These are phyloP conservation scores for Clupea harengus DNA, from an alignment of 2,113 vertebrate genomes.

Conservation along the genomic window DNA sequence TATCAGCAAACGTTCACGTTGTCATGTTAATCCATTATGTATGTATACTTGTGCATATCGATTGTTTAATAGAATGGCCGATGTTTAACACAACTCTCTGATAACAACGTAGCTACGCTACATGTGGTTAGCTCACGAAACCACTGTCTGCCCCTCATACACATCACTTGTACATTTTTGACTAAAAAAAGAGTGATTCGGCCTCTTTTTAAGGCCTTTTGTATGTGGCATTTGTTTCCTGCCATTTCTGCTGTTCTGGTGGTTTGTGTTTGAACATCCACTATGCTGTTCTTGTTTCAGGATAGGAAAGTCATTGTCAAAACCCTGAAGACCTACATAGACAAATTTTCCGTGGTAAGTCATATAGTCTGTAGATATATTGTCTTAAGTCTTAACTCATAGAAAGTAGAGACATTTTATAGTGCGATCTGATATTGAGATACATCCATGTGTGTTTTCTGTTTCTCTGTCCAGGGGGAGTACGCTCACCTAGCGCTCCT, in stretches of 20 bases:
- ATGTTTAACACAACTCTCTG: no score
- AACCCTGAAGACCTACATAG: slow-evolving; percentile 93
- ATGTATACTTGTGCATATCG: no score
- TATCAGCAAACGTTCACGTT: no score
- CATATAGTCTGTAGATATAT: slow-evolving; percentile 33
- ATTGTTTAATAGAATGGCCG: no score
- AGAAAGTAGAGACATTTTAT: not conserved
- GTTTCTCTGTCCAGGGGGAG: slow-evolving; percentile 78
- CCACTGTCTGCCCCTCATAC: not conserved
- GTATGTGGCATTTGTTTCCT: no score
- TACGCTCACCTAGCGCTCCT: slow-evolving; percentile 88
- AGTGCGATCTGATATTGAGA: not conserved
- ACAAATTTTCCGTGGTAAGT: slow-evolving; percentile 91
- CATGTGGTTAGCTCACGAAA: no score
- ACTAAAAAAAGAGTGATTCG: no score
- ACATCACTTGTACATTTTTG: not conserved
- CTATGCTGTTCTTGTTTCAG: slow-evolving; percentile 67
- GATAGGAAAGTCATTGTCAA: slow-evolving; percentile 96
- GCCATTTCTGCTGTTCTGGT: no score
- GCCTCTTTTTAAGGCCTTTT: no score
- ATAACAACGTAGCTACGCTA: no score
- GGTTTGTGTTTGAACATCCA: not conserved
- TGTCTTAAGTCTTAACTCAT: not conserved
- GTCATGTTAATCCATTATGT: no score
- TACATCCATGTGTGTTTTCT: not conserved